Evolutionary conservation across 1,140 invertebrate genomes (phyloP).

Genomic region (Caligus rogercresseyi): DNA sequence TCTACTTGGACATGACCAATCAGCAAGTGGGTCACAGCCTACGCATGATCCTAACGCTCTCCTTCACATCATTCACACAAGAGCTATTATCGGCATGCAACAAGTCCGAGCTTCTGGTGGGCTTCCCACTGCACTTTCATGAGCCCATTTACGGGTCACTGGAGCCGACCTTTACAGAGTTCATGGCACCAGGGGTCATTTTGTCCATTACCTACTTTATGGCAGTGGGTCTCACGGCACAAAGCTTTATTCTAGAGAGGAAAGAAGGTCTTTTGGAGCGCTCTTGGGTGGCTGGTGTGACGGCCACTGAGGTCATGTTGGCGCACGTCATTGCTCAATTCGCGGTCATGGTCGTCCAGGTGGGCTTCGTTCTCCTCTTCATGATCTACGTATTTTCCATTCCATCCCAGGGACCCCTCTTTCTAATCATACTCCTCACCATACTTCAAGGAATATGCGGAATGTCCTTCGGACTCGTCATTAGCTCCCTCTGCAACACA

Average conservation of each 20-base stretch:
- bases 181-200: slow-evolving; percentile 62
- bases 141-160: slow-evolving; percentile 57
- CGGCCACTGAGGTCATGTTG: slow-evolving; percentile 69
- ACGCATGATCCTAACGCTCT: slow-evolving; percentile 6
- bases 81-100: neutral
- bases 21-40: slow-evolving; percentile 13
- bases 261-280: slow-evolving; percentile 74
- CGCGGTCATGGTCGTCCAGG: slow-evolving; percentile 75
- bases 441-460: slow-evolving; percentile 63
- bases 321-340: slow-evolving; percentile 84
- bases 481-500: slow-evolving; percentile 65
- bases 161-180: slow-evolving; percentile 31
- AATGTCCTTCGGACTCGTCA: slow-evolving; percentile 82
- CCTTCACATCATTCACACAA: slow-evolving; percentile 19
- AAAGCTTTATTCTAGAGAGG: slow-evolving; percentile 72
- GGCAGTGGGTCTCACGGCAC: slow-evolving; percentile 80
- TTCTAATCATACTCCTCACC: slow-evolving; percentile 37
- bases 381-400: slow-evolving; percentile 18
- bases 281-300: slow-evolving; percentile 67
- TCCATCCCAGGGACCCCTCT: slow-evolving; percentile 7
- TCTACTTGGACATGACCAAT: slow-evolving; percentile 67
- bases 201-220: slow-evolving; percentile 72
- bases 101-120: neutral
- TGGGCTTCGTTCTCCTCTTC: slow-evolving; percentile 6
- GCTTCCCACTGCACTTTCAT: slow-evolving; percentile 25